phyloP scores from a whole-genome alignment of 2,888 invertebrate genomes.

The Xestia xanthographa region DNA sequence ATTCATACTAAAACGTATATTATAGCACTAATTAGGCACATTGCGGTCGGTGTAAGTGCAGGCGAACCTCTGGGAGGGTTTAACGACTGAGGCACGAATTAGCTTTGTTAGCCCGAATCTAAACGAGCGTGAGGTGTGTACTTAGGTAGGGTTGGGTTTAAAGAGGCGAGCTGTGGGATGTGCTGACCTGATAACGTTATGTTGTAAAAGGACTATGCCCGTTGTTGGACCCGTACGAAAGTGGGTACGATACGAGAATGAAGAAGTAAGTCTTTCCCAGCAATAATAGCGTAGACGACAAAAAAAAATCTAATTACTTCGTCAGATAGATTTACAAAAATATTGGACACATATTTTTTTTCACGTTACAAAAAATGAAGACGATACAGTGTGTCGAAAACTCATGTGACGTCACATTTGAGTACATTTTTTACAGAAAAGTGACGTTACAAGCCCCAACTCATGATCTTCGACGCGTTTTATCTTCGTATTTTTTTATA shows the following conservation, averaged over 20 bases:
- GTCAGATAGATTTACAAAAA: no score
- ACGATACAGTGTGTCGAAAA: no score
- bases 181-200: conserved; percentile 14
- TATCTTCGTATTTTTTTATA: no score
- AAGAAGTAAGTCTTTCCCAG: neutral
- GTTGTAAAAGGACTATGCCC: neutral
- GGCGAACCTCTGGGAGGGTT: conserved; percentile 33
- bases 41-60: conserved; percentile 48
- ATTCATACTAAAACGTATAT: conserved; percentile 52
- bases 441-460: no score
- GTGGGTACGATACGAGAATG: neutral
- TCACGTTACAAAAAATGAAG: no score
- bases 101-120: conserved; percentile 45
- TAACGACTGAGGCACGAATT: conserved; percentile 43
- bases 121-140: conserved; percentile 39
- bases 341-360: no score
- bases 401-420: no score
- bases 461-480: no score
- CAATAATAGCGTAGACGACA: no score
- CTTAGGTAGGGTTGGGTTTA: conserved; percentile 25
- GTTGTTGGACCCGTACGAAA: no score
- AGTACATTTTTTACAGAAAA: no score
- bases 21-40: conserved; percentile 57
- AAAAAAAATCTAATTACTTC: no score
- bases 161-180: conserved; percentile 21